Conservation (phyloP, 2,888 invertebrate species). For the Trissolcus japonicus region DNA sequence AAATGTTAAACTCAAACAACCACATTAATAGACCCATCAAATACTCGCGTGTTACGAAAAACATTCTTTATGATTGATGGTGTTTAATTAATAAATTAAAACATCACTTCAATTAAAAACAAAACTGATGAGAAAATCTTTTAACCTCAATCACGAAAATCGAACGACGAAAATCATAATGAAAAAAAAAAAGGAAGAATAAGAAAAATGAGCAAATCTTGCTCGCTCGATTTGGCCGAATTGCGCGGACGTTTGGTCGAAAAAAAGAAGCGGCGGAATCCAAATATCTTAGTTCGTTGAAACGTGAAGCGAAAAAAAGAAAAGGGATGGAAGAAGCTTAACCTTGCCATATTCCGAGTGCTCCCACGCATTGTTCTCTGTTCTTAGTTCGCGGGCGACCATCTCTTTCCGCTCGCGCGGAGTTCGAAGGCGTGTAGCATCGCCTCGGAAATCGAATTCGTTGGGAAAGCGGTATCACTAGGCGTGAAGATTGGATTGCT, state of each 20-base stretch:
- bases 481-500: slow-evolving; percentile 49
- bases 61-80: no score
- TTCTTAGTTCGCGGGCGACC: slow-evolving; percentile 33
- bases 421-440: slow-evolving; percentile 53
- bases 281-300: slow-evolving; percentile 43
- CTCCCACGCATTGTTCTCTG: slow-evolving; percentile 50
- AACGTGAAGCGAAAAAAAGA: slow-evolving; percentile 40
- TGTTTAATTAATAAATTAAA: no score
- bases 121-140: no score
- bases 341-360: slow-evolving; percentile 37
- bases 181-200: background rate
- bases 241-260: slow-evolving; percentile 15
- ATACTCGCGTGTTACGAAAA: no score
- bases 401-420: slow-evolving; percentile 30
- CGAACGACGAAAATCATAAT: no score
- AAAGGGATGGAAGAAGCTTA: slow-evolving; percentile 49
- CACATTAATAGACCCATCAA: background rate
- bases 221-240: slow-evolving; percentile 17
- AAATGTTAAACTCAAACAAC: background rate
- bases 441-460: slow-evolving; percentile 34
- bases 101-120: no score
- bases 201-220: background rate
- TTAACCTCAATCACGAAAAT: no score
- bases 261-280: slow-evolving; percentile 34
- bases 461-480: slow-evolving; percentile 38